These are phyloP conservation scores for Cataglyphis altisquamis DNA, from an alignment of 2,888 invertebrate genomes.

Conservation along the genomic window DNA sequence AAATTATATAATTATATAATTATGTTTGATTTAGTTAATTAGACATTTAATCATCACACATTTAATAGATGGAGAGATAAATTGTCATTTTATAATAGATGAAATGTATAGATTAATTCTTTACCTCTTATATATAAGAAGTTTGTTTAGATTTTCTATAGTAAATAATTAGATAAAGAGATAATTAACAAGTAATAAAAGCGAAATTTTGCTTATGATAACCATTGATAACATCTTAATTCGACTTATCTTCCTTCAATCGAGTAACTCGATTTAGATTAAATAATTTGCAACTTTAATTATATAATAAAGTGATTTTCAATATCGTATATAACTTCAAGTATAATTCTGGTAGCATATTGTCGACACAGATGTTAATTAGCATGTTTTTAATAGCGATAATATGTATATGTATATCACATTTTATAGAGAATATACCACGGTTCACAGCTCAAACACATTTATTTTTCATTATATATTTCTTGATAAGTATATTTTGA, in stretches of 20 bases:
- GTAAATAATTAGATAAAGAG: background rate
- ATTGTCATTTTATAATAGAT: background rate
- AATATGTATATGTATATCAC: background rate
- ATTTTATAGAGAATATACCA: constrained; percentile 4
- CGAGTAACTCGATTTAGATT: background rate
- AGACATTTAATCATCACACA: background rate
- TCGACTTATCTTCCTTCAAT: background rate
- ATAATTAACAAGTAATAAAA: background rate
- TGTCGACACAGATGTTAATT: background rate
- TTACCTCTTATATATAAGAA: background rate
- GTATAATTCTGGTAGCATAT: background rate
- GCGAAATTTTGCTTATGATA: background rate
- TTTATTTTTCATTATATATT: constrained; percentile 6
- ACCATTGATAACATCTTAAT: background rate
- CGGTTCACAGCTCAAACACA: background rate
- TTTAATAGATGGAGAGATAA: background rate
- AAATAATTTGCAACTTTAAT: background rate
- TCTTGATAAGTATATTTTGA: background rate
- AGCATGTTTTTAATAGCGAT: background rate
- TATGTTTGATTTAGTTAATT: background rate
- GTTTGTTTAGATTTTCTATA: background rate
- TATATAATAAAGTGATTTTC: background rate
- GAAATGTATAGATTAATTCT: background rate
- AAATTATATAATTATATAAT: background rate
- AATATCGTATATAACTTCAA: background rate